These are phyloP conservation scores for Spinus olivaceus DNA, from an alignment of 2,797 vertebrate species.

Conservation along the genomic window DNA sequence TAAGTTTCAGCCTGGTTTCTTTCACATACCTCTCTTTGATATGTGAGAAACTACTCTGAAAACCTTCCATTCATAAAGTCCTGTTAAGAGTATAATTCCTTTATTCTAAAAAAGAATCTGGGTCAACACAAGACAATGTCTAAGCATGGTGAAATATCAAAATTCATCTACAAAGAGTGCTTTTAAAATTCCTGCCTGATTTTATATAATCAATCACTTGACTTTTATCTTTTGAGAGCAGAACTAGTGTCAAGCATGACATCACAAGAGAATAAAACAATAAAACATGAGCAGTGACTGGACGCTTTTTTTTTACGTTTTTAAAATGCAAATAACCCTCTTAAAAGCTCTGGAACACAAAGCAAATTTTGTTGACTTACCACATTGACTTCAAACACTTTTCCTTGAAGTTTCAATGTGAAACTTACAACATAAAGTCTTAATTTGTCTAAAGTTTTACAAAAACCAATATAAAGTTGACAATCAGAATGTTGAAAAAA, in stretches of 20 bases:
- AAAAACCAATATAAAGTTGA: not conserved
- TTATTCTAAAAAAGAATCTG: not conserved
- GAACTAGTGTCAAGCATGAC: not conserved
- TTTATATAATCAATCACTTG: not conserved
- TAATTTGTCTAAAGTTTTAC: not conserved
- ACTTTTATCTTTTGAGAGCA: not conserved
- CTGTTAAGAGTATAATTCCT: not conserved
- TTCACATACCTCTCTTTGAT: not conserved
- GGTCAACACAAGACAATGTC: not conserved
- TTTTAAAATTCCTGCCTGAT: not conserved
- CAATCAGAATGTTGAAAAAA: not conserved
- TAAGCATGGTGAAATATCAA: not conserved
- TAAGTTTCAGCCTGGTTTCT: not conserved
- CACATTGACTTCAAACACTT: not conserved
- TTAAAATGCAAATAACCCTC: not conserved
- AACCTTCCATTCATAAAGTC: not conserved
- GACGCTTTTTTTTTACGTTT: not conserved
- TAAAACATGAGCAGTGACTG: not conserved
- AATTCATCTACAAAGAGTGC: not conserved
- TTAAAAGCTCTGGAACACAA: not conserved
- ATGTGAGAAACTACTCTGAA: not conserved
- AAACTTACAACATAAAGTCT: not conserved
- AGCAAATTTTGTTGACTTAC: not conserved
- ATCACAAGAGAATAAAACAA: not conserved
- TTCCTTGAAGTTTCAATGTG: not conserved